These are phyloP conservation scores for Uloborus diversus DNA, from an alignment of 1,140 invertebrate genomes.

Conservation along the genomic window DNA sequence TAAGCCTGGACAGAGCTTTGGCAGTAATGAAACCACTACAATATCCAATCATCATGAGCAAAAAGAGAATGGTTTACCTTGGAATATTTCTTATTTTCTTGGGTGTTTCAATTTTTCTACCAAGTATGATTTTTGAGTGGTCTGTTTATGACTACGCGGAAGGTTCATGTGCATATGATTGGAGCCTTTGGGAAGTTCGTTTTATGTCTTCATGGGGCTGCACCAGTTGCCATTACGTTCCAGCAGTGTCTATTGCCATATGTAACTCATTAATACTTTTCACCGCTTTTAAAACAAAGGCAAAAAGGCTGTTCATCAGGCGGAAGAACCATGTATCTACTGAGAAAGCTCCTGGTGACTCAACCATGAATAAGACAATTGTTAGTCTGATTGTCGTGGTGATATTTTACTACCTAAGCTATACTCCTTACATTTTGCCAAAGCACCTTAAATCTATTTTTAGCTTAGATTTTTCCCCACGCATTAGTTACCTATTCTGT, in stretches of 20 bases:
- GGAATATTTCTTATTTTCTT: neutral
- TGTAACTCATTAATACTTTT: slow-evolving; percentile 8
- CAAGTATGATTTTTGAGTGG: neutral
- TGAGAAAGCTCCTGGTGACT: no score
- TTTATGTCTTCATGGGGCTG: neutral
- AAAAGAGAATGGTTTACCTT: neutral
- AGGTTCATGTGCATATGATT: slow-evolving; percentile 13
- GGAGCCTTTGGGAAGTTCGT: neutral
- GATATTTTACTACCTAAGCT: slow-evolving; percentile 14
- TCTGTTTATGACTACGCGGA: slow-evolving; percentile 25
- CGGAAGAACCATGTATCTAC: no score
- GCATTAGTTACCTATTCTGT: neutral
- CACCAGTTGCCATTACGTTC: neutral
- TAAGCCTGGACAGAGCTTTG: slow-evolving; percentile 36
- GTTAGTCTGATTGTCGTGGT: slow-evolving; percentile 40
- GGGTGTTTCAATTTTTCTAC: neutral
- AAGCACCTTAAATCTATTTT: slow-evolving; percentile 8
- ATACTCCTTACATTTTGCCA: neutral
- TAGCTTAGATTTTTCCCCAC: neutral
- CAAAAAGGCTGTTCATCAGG: neutral
- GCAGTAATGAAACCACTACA: slow-evolving; percentile 33
- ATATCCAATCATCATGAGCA: slow-evolving; percentile 2
- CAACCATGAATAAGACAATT: slow-evolving; percentile 12
- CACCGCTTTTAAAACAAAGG: slow-evolving; percentile 1
- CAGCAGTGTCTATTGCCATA: neutral